Evolutionary conservation across 2,888 invertebrate genomes (phyloP), one percentile per base, ranked within the genome.

Genomic region (Napeogenes sylphis): DNA sequence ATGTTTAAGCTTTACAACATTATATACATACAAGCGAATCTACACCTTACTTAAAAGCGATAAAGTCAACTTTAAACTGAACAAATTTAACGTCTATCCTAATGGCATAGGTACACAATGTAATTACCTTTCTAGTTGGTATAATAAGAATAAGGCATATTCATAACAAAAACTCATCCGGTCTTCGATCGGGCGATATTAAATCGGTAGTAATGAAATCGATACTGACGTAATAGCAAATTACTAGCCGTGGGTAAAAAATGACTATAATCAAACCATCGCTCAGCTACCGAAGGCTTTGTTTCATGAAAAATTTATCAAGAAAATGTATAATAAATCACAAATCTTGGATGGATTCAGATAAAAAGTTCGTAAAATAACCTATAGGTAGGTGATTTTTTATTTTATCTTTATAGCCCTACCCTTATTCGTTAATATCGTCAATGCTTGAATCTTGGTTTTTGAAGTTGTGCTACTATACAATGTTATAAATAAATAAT

Each of bases 171-270:
- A 80, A 77, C 76, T 69, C 83, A 85, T 86, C 85, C 85, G 85
- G 82, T 78, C 70, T 72, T 68, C 73, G 78, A 75, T 78, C 75
- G 75, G 64, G 68, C 51, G 51, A 51, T 81, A 84, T 84, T 83
- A 81, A 81, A 80, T 79, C 81, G 75, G 79, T 77, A 51, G 75
- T 86, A 86, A 86, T 85, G 85, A 85, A 86, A 86, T 86, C 86
- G 86, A 87, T 86, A 85, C 80, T 78, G 78, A 60, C 60, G 64
- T 64, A 63, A 77, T 82, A 80, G 32, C 56, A 80, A 83, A 84
- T 85, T 81, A 79, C 79, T 75, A 77, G 73, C 67, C 73, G 71
- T 71, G 75, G 75, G 73, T 69, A 70, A 71, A 77, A 84, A 81
- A 87, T 87, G 84, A 87, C 85, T 84, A 81, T 85, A 83, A 86